Conservation (phyloP, 2,888 invertebrate species). For the Matsumyia berberina region DNA sequence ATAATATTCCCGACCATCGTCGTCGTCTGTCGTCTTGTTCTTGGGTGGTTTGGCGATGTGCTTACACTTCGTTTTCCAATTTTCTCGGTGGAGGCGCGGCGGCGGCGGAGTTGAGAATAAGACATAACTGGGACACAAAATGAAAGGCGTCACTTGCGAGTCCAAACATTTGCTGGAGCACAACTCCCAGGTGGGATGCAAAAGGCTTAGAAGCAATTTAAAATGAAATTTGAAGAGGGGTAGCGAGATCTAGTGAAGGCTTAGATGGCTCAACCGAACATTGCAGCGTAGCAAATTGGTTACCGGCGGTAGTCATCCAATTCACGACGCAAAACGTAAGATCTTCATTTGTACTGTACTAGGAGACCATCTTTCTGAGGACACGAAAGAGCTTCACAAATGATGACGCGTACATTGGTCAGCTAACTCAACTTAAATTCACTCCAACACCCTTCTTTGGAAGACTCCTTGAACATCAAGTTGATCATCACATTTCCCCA, state of each 20-base stretch:
- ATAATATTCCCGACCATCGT: constrained; percentile 58
- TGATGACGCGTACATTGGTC: too few species aligned
- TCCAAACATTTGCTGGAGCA: neutral
- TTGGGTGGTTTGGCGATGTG: neutral
- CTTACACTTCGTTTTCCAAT: constrained; percentile 23
- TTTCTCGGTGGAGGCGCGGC: constrained; percentile 5
- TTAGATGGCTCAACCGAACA: neutral
- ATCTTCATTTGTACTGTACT: too few species aligned
- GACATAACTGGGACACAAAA: constrained; percentile 21
- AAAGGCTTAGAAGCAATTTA: neutral
- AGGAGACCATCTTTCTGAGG: too few species aligned
- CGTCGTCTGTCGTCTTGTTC: too few species aligned
- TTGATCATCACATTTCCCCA: too few species aligned
- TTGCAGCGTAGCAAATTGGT: too few species aligned
- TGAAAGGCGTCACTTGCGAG: constrained; percentile 24
- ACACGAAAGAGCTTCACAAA: too few species aligned
- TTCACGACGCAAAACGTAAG: too few species aligned
- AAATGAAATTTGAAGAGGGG: neutral
- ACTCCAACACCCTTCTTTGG: too few species aligned
- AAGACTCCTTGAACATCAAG: too few species aligned
- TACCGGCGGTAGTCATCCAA: too few species aligned
- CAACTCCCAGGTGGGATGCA: neutral
- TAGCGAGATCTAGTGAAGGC: neutral
- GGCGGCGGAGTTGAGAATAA: neutral
- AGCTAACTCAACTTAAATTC: too few species aligned